Evolutionary conservation across 2,113 vertebrate species (phyloP), one percentile per base, ranked within the genome.

Genomic region (Acanthisitta chloris): DNA sequence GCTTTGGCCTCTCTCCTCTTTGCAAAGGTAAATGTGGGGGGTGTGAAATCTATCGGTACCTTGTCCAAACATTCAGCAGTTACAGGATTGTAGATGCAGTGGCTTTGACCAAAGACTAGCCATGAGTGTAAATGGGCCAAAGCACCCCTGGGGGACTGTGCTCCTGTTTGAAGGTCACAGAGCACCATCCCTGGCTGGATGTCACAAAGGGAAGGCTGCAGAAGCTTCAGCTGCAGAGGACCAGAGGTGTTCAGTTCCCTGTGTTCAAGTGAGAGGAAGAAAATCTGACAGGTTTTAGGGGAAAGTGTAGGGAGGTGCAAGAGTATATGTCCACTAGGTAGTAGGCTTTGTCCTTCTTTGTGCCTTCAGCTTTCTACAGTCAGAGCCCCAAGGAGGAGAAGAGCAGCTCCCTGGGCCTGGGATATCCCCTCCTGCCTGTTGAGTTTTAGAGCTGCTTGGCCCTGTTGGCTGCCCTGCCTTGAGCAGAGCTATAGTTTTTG

Each of bases 301-400:
- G 40, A 45, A 40, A 23, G 8, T 17, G 21, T 33, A 38, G 67
- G 12, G 24, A 4, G 26, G 8, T 7, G 13, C 34, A 38, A 48
- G 49, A 28, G 10, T 21, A 0, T 8, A 3, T 1, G 3, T 29
- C 12, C 4, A 14, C 13, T 7, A n/a, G 20, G 40, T 31, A 74
- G 33, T 17, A 52, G 26, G 33, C 9, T 70, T 46, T 59, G 61
- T 86, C 54, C 69, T 88, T 59, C 20, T 78, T 45, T 33, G 10
- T 57, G 62, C n/a, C n/a, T 91, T 81, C 34, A 74, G 24, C 55
- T 92, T 84, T 87, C 51, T 16, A 10, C 0, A 0, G 57, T 17
- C 81, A 46, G 51, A 66, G 52, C 43, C n/a, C 62, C 1, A 6
- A 52, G 19, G 26, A 86, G 25, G 29, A 46, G 14, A 82, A 43